phyloP scores from a whole-genome alignment of 2,797 vertebrate genomes.

The Phoeniculus purpureus region DNA sequence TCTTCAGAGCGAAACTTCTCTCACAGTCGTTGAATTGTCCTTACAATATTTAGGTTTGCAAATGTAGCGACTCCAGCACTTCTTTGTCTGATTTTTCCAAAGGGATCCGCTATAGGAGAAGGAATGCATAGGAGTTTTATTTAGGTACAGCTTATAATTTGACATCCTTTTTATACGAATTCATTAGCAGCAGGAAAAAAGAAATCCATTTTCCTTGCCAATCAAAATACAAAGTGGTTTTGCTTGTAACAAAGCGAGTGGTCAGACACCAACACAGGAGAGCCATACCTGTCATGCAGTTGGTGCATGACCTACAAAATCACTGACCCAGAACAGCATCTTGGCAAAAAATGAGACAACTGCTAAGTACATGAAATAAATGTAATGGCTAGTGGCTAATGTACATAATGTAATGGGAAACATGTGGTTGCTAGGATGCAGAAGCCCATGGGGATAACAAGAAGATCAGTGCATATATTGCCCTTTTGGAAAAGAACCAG shows the following conservation, averaged over 20 bases:
- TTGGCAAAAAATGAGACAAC: neutral
- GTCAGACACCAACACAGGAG: neutral
- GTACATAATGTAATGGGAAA: slow-evolving; percentile 31
- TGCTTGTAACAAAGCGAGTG: neutral
- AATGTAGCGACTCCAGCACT: neutral
- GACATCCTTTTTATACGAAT: neutral
- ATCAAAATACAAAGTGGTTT: neutral
- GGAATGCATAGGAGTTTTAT: neutral
- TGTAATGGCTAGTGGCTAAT: neutral
- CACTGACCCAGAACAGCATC: neutral
- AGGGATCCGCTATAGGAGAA: neutral
- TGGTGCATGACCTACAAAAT: neutral
- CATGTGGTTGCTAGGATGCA: slow-evolving; percentile 74
- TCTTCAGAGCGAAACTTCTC: neutral
- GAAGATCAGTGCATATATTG: slow-evolving; percentile 80
- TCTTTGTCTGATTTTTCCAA: neutral
- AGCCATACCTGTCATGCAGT: neutral
- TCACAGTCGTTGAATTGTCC: neutral
- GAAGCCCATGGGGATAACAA: slow-evolving; percentile 78
- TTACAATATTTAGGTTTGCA: neutral
- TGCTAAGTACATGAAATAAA: neutral
- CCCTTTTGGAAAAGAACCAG: slow-evolving; percentile 78
- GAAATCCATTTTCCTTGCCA: slow-evolving; percentile 18
- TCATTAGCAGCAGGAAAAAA: neutral
- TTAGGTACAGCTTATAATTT: neutral